Base-by-base conservation (phyloP, 2,888 invertebrate genomes). In the Dasypogon diadema region DNA sequence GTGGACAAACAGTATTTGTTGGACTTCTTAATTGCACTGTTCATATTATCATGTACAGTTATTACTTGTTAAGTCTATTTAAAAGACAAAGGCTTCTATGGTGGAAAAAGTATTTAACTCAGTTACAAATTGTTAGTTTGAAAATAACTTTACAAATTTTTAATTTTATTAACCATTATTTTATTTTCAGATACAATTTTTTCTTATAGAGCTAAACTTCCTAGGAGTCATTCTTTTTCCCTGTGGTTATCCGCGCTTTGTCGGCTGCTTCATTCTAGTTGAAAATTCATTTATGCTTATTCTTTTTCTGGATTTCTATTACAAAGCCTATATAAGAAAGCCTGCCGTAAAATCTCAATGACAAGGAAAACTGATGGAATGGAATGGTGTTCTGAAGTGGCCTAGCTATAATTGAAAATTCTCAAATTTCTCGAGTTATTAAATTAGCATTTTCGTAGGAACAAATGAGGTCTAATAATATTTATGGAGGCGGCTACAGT, bases 21-120 rank as follows among this genome's bases (percentile, higher is more conserved):
- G 92, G 92, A 1, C 83, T 90, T 2, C 83, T 93, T 65, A 95
- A 95, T 83, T 88, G 89, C 0, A 89, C 92, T 77, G 92, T 95
- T 0, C 95, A 95, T 81, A 83, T 90, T 1, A 84, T 94, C 46
- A 95, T 95, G 94, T 95, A 95, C 82, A 86, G 87, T 0, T 92
- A 95, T 83, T 95, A 95, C 82, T 87, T 93, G 5, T 81, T 92
- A 77, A 92, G 93, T 0, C 87, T 91, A 75, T 88, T 92, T 65
- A 92, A 92, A 0, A 88, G 89, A 56, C 89, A 91, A 81, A 87
- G 91, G 75, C 92, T 90, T 75, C 83, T 91, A 0, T 92, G 92
- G 91, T 92, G 93, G 91, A 95, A 95, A 83, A 93, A 92, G 80
- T 88, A 92, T 81, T 90, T 95, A 79, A 95, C 95, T 0, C 92